Evolutionary conservation across 2,113 vertebrate genomes (phyloP).

Genomic region (Melanostigma gelatinosum): DNA sequence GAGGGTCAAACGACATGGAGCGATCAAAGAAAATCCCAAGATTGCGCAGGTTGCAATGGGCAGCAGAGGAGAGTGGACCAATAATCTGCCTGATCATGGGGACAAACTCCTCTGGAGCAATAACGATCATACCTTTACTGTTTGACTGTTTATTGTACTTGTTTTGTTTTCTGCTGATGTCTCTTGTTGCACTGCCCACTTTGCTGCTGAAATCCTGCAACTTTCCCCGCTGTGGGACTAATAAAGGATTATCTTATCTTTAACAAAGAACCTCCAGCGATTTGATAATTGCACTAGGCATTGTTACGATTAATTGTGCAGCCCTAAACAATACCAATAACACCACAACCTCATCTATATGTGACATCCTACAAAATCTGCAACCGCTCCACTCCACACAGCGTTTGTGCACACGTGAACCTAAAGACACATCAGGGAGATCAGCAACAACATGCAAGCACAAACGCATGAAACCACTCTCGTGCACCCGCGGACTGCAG

Average conservation of each 20-base stretch:
- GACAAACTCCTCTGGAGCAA: too few relatives aligned
- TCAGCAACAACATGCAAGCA: neutral
- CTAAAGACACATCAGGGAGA: neutral
- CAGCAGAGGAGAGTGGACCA: too few relatives aligned
- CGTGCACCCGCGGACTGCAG: neutral
- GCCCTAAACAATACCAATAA: neutral
- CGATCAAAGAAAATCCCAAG: too few relatives aligned
- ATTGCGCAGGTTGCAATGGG: too few relatives aligned
- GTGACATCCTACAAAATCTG: constrained; percentile 27
- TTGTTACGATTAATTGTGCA: neutral
- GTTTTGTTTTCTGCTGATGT: too few relatives aligned
- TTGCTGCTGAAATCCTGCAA: too few relatives aligned
- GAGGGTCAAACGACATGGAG: too few relatives aligned
- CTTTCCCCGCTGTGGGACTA: too few relatives aligned
- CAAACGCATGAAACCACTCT: neutral
- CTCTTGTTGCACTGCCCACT: too few relatives aligned
- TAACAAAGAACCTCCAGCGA: neutral
- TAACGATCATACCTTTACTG: too few relatives aligned
- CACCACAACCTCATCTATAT: constrained; percentile 11
- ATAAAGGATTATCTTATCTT: neutral
- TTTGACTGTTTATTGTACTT: too few relatives aligned
- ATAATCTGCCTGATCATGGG: too few relatives aligned
- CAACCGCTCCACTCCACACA: neutral
- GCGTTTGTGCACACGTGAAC: neutral
- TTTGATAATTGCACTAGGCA: neutral